Base-by-base conservation (phyloP, 1,140 invertebrate species). In the Monomorium pharaonis region DNA sequence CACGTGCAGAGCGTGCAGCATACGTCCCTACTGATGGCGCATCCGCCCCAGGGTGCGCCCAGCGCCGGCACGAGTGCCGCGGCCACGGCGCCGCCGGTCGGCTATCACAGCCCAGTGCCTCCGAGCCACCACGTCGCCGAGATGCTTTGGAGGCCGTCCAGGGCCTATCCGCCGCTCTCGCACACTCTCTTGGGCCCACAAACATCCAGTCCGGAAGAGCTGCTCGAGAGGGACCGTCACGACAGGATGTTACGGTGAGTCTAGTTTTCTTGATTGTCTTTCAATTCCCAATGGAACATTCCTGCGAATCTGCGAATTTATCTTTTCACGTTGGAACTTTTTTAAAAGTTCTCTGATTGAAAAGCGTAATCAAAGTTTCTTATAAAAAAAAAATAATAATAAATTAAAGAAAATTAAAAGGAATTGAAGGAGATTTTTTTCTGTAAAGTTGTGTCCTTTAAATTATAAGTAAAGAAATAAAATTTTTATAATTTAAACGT, bases 1-100 rank as follows among this genome's bases (percentile, higher is more conserved):
- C 96, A 96, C 94, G 95, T 96, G 4, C 95, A 96, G 65, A 96
- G 95, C 86, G 94, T 96, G 7, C 95, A 96, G 83, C 96, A 96
- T 89, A 95, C 94, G 70, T 95, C 95, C 30, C 94, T 96, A 86
- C 95, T 96, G 84, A 96, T 96, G 94, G 96, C 96, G 85, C 95
- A 96, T 89, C 95, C 95, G 24, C 93, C 95, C 75, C 75, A 93
- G 63, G 88, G 90, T 51, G 88, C 94, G n/a, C 88, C 93, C 14
- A 91, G 83, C 84, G 90, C 85, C 24, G 76, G 85, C 67, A 85
- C 92, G 37, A 76, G 83, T 75, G 42, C 87, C 70, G 72, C 87
- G 65, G 83, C 88, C 54, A 85, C 75, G 44, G 88, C 87, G 1
- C 88, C 87, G 12, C 91, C 91, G 33, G 88, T 93, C 14, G 91